Percentiles rank a stretch among this genome's conserved stretches.
These are phyloP conservation scores for Gnathonemus echidnorhynchus DNA, from an alignment of 2,113 vertebrate species.

Conservation along the genomic window DNA sequence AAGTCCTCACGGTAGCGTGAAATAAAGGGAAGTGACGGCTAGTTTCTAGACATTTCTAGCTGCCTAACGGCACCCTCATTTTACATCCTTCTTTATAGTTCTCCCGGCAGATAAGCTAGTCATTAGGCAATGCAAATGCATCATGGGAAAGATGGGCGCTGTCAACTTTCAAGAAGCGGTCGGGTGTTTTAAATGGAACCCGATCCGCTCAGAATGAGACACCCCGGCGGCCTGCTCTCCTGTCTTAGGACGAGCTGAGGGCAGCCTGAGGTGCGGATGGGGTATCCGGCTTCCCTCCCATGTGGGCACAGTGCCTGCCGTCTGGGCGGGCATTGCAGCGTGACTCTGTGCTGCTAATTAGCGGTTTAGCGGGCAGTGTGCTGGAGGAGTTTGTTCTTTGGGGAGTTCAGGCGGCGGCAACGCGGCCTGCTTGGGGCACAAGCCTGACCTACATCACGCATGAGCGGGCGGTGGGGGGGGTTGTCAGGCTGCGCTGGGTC, in stretches of 20 bases:
- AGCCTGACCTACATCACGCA: slow-evolving; percentile 14
- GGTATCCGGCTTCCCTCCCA: background rate
- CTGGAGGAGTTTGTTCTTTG: background rate
- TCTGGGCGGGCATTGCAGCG: background rate
- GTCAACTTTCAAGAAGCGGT: background rate
- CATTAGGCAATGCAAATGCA: background rate
- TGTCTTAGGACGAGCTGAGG: background rate
- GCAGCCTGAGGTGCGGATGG: background rate
- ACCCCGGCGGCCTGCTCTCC: background rate
- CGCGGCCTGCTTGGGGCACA: background rate
- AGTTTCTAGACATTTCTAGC: background rate
- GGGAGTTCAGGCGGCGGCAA: background rate
- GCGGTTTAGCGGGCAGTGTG: background rate
- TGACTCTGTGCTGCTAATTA: slow-evolving; percentile 19
- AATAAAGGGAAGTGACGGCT: background rate
- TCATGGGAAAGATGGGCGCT: background rate
- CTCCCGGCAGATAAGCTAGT: background rate
- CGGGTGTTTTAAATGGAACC: background rate
- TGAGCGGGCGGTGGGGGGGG: background rate
- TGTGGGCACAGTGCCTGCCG: background rate
- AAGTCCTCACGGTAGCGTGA: background rate
- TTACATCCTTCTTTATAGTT: background rate
- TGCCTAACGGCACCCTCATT: background rate
- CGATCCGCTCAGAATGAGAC: background rate
- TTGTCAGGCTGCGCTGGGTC: background rate